Evolutionary conservation across 2,888 invertebrate species (phyloP).

Genomic region (Pristionchus mayeri): DNA sequence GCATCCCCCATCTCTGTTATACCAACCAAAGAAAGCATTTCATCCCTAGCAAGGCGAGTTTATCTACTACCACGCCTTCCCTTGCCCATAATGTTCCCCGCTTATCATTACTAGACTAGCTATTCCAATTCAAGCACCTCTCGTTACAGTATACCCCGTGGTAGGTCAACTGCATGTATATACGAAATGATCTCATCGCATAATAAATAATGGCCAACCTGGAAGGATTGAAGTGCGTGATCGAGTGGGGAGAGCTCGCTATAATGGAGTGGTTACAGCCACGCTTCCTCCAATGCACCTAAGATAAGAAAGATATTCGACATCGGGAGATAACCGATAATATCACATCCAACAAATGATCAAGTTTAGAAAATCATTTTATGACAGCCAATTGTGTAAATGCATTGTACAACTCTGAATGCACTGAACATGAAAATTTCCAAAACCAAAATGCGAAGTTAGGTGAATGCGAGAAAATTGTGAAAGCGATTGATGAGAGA

Average conservation of each 20-base stretch:
- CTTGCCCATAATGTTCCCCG: neutral
- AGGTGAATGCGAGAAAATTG: neutral
- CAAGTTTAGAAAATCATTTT: neutral
- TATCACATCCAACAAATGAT: neutral
- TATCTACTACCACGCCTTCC: neutral
- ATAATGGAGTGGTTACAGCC: too few species aligned
- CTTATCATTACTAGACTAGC: neutral
- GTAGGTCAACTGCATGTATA: neutral
- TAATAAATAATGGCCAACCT: conserved; percentile 24
- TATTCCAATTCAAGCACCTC: neutral
- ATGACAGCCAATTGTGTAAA: neutral
- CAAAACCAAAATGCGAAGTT: neutral
- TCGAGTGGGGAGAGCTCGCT: neutral
- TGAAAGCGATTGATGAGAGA: neutral
- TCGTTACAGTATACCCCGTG: neutral
- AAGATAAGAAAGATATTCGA: neutral
- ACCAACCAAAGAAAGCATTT: conserved; percentile 38
- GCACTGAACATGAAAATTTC: neutral
- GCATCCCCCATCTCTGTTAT: neutral
- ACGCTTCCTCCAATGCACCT: too few species aligned
- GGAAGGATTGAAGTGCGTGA: neutral
- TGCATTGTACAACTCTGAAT: neutral
- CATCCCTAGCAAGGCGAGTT: neutral
- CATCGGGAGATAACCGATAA: neutral
- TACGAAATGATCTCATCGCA: conserved; percentile 24